These are phyloP conservation scores for Andinoacara biseriatus DNA, from an alignment of 2,113 vertebrate species.

Conservation along the genomic window DNA sequence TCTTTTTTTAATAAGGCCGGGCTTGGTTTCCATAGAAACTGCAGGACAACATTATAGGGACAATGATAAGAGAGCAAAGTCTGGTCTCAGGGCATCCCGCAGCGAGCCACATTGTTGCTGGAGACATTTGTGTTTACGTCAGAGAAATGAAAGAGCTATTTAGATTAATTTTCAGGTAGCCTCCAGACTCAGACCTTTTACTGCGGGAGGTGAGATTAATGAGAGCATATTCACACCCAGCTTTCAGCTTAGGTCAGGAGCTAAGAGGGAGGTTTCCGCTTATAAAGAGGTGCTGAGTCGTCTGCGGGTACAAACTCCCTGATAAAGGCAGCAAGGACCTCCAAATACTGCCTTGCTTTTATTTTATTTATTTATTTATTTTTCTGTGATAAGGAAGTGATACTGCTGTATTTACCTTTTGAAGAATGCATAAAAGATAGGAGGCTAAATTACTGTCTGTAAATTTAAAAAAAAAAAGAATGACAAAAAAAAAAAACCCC, in stretches of 20 bases:
- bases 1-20: conserved; percentile 72
- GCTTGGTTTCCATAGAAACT: conserved; percentile 75
- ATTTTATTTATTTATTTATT: not conserved
- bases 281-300: conserved; percentile 61
- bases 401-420: not conserved
- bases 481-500: not conserved
- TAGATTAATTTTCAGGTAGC: conserved; percentile 60
- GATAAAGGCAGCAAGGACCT: conserved; percentile 31
- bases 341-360: not conserved
- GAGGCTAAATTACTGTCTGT: not conserved
- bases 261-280: conserved; percentile 68
- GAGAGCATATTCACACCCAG: conserved; percentile 60
- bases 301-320: conserved; percentile 42
- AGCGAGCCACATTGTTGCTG: conserved; percentile 43
- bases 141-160: conserved; percentile 65
- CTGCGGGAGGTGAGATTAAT: conserved; percentile 68
- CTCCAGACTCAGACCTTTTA: conserved; percentile 61
- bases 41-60: conserved; percentile 61
- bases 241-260: conserved; percentile 66
- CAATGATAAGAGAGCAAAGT: conserved; percentile 70
- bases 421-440: conserved; percentile 2
- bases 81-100: conserved; percentile 62
- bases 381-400: conserved; percentile 14
- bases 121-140: conserved; percentile 61
- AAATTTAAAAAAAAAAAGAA: conserved; percentile 36